A percentile compares a stretch with the other conserved stretches of the same genome.
Evolutionary conservation across 2,797 vertebrate genomes (phyloP).

Genomic region (Bradypus variegatus): DNA sequence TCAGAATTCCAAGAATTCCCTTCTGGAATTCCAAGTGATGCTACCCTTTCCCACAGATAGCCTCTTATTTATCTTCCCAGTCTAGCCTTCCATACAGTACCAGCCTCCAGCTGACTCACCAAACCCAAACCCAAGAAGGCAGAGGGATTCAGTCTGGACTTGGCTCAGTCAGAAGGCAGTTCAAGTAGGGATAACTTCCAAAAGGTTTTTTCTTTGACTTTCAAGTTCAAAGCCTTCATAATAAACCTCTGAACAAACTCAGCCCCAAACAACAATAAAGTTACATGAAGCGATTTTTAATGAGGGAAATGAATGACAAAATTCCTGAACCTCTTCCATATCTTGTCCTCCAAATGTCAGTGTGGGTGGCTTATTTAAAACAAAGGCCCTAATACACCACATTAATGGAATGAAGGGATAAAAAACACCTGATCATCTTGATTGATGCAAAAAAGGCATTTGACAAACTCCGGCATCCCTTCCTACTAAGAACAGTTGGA

Average conservation of each 20-base stretch:
- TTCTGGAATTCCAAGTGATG: too few species aligned
- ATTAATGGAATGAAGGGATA: too few species aligned
- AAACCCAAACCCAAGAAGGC: background rate
- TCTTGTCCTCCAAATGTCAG: background rate
- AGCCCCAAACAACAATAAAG: conserved; percentile 11
- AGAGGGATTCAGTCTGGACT: background rate
- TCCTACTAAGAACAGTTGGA: too few species aligned
- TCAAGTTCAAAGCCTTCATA: conserved; percentile 7
- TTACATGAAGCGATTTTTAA: conserved; percentile 11
- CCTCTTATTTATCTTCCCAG: background rate
- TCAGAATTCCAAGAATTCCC: background rate
- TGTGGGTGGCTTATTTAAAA: background rate
- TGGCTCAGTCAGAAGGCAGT: background rate
- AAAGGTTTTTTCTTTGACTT: background rate
- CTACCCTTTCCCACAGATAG: background rate
- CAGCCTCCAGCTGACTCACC: background rate
- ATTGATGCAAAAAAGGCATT: too few species aligned
- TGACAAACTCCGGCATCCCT: too few species aligned
- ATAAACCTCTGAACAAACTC: conserved; percentile 28
- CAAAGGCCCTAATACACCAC: background rate
- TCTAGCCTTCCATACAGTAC: background rate
- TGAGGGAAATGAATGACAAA: conserved; percentile 13
- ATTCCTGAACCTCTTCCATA: background rate
- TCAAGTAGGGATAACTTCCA: background rate
- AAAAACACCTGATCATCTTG: too few species aligned